Percentiles rank a stretch among this genome's conserved stretches.
phyloP scores from a whole-genome alignment of 2,113 vertebrate species.

The Rhinoptilus africanus region DNA sequence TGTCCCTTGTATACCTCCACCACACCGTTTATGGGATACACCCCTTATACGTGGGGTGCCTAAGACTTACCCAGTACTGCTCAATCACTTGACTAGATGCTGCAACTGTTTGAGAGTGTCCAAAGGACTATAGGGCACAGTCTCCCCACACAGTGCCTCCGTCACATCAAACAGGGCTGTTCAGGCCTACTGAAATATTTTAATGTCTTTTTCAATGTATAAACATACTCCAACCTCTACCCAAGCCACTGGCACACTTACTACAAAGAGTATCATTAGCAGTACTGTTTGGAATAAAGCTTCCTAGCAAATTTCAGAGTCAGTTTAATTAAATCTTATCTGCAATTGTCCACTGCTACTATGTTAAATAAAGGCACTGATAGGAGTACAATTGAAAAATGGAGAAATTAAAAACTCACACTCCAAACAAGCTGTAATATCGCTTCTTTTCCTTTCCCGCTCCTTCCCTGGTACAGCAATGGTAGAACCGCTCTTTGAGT shows the following conservation, averaged over 20 bases:
- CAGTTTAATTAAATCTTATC: background rate
- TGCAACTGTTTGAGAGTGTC: background rate
- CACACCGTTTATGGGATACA: background rate
- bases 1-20: background rate
- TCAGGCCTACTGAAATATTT: background rate
- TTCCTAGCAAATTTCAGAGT: background rate
- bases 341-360: background rate
- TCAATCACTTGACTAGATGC: background rate
- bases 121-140: background rate
- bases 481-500: background rate
- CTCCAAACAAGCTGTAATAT: background rate
- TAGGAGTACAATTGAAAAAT: background rate
- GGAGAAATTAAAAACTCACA: background rate
- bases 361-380: background rate
- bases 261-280: background rate
- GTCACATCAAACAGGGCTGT: background rate
- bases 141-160: background rate
- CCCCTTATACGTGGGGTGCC: fast-evolving
- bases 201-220: background rate
- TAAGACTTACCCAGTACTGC: background rate
- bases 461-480: background rate
- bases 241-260: background rate
- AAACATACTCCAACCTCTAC: fast-evolving
- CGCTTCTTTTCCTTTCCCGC: background rate
- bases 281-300: background rate